Evolutionary conservation across 2,888 invertebrate genomes (phyloP), one percentile per base, ranked within the genome.

Genomic region (Drosophila bunnanda): DNA sequence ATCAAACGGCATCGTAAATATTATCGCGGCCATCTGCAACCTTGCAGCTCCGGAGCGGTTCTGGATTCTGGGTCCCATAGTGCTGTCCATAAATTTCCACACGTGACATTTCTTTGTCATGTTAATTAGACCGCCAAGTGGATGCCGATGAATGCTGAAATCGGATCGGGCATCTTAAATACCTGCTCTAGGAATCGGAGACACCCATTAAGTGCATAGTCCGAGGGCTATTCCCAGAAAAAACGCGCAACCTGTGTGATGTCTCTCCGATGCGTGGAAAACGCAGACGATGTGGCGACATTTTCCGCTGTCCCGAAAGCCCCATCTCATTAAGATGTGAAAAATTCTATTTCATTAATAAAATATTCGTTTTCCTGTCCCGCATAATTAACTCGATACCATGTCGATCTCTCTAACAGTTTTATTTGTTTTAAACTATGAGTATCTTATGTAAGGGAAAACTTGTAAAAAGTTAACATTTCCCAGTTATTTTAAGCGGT

Each of bases 101-200:
- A 78, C 76, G 81, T 81, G 88, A 82, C 84, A 78, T 78, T 79
- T 78, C 90, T 90, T 90, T 90, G 90, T 90, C 83, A 90, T 90
- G 90, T 89, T 90, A 90, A 90, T 90, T 87, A 87, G 82, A 80
- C 90, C 90, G 90, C 90, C 79, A 73, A 77, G 78, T 78, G 73
- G 50, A 50, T 50, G 50, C 20, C 32, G 50, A 50, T 48, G 73
- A 71, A 73, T 70, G 77, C 81, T 76, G 89, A 86, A 90, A 90
- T 82, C 82, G 75, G 90, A 90, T 90, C 88, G 76, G 65, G 77
- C 85, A 88, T 89, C 90, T 89, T 71, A 90, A 80, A 79, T 79
- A 82, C 79, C 78, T 80, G 67, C 76, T 73, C 78, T 73, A 64
- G 59, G 75, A 68, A 67, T 77, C 76, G 57, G 60, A 72, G 62